Evolutionary conservation across 2,888 invertebrate genomes (phyloP).

Genomic region (Sthenelais limicola): DNA sequence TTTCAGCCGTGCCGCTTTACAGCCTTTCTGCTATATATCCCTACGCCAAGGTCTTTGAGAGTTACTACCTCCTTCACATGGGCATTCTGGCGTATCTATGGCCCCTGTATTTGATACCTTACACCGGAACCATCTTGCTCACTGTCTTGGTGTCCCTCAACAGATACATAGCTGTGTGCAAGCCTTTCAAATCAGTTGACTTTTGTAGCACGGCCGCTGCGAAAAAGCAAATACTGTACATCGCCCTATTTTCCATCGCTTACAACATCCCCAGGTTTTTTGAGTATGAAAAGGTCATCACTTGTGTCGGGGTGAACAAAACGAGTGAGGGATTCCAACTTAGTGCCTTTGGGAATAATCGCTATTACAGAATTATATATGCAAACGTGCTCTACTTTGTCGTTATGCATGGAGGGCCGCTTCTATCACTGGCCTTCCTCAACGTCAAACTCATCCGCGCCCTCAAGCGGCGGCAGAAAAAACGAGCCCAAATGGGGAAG

Average conservation of each 20-base stretch:
- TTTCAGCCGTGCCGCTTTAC: conserved; percentile 53
- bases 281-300: conserved; percentile 51
- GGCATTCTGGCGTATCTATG: conserved; percentile 51
- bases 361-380: conserved; percentile 53
- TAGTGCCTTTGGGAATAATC: conserved; percentile 52
- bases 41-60: conserved; percentile 38
- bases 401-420: conserved; percentile 55
- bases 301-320: conserved; percentile 45
- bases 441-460: conserved; percentile 53
- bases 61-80: conserved; percentile 46
- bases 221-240: conserved; percentile 47
- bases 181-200: conserved; percentile 49
- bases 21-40: conserved; percentile 48
- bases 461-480: conserved; percentile 46
- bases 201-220: conserved; percentile 43
- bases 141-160: conserved; percentile 54
- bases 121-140: conserved; percentile 53
- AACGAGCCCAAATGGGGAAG: conserved; percentile 47
- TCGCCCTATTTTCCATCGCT: conserved; percentile 52
- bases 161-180: conserved; percentile 55
- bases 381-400: conserved; percentile 54
- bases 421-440: conserved; percentile 51
- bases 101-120: conserved; percentile 51
- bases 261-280: conserved; percentile 58
- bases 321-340: conserved; percentile 46